Percentiles rank a stretch among this genome's conserved stretches.
Evolutionary conservation across 2,113 vertebrate species (phyloP).

Genomic region (Ptilonorhynchus violaceus): DNA sequence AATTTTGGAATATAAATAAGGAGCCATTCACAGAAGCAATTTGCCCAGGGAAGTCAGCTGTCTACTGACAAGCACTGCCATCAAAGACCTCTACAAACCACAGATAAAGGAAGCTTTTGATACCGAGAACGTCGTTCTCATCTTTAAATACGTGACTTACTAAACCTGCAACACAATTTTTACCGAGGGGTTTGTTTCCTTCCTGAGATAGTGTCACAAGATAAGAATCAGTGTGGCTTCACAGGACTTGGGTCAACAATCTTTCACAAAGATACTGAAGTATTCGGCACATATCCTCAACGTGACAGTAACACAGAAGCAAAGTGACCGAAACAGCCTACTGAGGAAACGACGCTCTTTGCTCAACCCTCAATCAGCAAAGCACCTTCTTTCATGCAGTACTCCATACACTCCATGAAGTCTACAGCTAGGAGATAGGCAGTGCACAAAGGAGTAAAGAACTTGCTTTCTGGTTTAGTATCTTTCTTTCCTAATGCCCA

Average conservation of each 20-base stretch:
- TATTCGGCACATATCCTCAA: background rate
- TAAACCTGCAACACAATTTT: background rate
- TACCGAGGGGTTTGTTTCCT: background rate
- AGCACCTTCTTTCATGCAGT: background rate
- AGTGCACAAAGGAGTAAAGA: background rate
- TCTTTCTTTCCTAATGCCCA: background rate
- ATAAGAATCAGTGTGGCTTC: conserved; percentile 3
- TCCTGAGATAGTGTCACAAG: background rate
- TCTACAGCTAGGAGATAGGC: background rate
- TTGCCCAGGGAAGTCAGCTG: background rate
- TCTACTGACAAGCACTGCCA: background rate
- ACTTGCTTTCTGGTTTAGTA: background rate
- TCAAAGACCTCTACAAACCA: background rate
- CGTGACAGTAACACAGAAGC: background rate
- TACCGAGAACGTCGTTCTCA: background rate
- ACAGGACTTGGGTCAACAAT: background rate
- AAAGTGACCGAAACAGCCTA: background rate
- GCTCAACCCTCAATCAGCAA: background rate
- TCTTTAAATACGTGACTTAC: background rate
- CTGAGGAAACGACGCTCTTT: background rate
- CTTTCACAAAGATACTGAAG: conserved; percentile 8
- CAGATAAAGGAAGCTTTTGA: background rate
- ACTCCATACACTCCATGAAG: background rate
- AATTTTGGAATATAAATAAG: conserved; percentile 4
- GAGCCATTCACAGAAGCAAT: background rate